Conservation (phyloP, 2,888 invertebrate species). For the Microctonus aethiopoides region DNA sequence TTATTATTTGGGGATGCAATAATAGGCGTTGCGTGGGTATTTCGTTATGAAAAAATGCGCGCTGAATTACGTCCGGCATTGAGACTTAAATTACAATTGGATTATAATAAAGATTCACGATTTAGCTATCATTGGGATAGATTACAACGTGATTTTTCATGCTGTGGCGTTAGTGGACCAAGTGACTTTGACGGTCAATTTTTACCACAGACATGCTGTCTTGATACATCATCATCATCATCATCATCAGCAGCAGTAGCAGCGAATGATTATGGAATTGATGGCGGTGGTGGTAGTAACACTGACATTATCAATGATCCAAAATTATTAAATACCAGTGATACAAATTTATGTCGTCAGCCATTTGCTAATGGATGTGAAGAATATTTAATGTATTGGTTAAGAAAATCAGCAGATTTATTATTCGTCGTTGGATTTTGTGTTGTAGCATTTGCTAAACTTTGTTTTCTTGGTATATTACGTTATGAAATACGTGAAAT, state of each 20-base stretch:
- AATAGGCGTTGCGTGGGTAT: conserved; percentile 87
- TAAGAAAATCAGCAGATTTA: conserved; percentile 82
- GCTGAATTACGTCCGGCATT: conserved; percentile 79
- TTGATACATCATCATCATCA: conserved; percentile 36
- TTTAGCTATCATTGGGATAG: conserved; percentile 84
- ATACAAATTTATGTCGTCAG: conserved; percentile 53
- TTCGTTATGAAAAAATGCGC: conserved; percentile 80
- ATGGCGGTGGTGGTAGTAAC: conserved; percentile 6
- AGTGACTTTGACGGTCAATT: conserved; percentile 54
- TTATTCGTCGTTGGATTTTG: conserved; percentile 87
- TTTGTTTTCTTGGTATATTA: conserved; percentile 88
- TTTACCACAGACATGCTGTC: conserved; percentile 62
- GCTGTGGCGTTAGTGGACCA: conserved; percentile 83
- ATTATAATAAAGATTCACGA: conserved; percentile 79
- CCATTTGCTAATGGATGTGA: conserved; percentile 74
- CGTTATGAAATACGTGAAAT: conserved; percentile 88
- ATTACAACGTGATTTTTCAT: conserved; percentile 79
- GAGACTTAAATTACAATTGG: conserved; percentile 72
- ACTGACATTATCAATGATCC: conserved; percentile 23
- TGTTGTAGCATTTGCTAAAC: conserved; percentile 88
- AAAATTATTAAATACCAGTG: conserved; percentile 20
- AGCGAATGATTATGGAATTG: conserved; percentile 19
- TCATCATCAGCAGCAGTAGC: no score
- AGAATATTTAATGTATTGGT: conserved; percentile 78
- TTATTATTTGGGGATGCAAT: conserved; percentile 86